Evolutionary conservation across 2,113 vertebrate species (phyloP), one percentile per base, ranked within the genome.

Genomic region (Oncorhynchus masou): DNA sequence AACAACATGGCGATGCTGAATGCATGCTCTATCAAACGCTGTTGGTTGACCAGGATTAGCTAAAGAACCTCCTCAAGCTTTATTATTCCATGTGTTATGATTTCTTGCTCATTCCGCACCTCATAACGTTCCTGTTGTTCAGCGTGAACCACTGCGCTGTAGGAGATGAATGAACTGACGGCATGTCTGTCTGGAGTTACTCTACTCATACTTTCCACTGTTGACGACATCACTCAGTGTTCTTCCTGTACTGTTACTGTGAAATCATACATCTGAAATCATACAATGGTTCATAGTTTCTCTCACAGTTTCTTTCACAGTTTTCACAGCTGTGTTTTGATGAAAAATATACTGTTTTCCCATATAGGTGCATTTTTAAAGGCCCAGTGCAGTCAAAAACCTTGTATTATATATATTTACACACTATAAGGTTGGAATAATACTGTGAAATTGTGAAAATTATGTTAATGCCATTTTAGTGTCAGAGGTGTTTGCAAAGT

Each of bases 11-110:
- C 85, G 66, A 85, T 87, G 88, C 89, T 71, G 70, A 84, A 80
- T 39, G 92, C 93, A 94, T 92, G 92, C 77, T 85, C 81, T 87
- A 86, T 88, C 80, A 76, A 75, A 60, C 11, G 80, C 87, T 84
- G 86, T 54, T 54, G 51, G 16, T 54, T 77, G 84, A 83, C 83
- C 83, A 89, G 86, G 86, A 89, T 88, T 87, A 87, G 85, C 86
- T 86, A 89, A 90, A 92, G 87, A 91, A 91, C 90, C 88, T 90
- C 89, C 86, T 89, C 85, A 39, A 85, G 85, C 86, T 87, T 45
- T 79, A 80, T 89, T 87, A 62, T 74, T 48, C 74, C 70, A 39
- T 25, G 31, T 68, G 78, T 80, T 68, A 88, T 84, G 24, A 83
- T 85, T 83, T 84, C 54, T 80, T 54, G 82, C 84, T 79, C 78